phyloP scores from a whole-genome alignment of 2,888 invertebrate species.

The Apotomis capreana region DNA sequence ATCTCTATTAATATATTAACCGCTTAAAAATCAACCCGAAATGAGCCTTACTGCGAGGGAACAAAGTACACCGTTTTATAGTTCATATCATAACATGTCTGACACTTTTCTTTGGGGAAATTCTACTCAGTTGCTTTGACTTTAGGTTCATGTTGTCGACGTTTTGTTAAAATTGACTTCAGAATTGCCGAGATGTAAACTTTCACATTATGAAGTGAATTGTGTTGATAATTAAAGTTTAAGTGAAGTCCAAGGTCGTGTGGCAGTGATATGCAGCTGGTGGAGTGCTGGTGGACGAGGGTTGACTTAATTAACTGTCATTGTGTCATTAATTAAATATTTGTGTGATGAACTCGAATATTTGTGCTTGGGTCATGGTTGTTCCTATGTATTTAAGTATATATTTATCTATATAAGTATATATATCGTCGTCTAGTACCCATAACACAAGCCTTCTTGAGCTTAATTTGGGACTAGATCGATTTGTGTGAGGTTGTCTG shows the following conservation, averaged over 20 bases:
- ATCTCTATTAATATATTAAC: constrained; percentile 30
- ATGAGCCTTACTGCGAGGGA: constrained; percentile 4
- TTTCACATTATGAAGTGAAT: constrained; percentile 26
- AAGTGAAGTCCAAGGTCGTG: constrained; percentile 18
- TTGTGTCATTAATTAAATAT: too few species aligned
- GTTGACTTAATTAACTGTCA: too few species aligned
- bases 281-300: too few species aligned
- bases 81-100: not conserved
- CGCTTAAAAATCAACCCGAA: constrained; percentile 1
- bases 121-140: not conserved
- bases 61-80: constrained; percentile 14
- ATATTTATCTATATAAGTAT: too few species aligned
- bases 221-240: constrained; percentile 29
- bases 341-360: too few species aligned
- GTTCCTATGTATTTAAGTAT: too few species aligned
- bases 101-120: constrained; percentile 1
- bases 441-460: too few species aligned
- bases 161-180: constrained; percentile 18
- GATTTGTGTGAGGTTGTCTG: too few species aligned
- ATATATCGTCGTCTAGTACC: too few species aligned
- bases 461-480: too few species aligned
- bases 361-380: too few species aligned
- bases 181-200: constrained; percentile 27
- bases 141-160: not conserved
- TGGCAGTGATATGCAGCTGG: not conserved